phyloP scores from a whole-genome alignment of 2,888 invertebrate species.

The Ptychoptera albimana region DNA sequence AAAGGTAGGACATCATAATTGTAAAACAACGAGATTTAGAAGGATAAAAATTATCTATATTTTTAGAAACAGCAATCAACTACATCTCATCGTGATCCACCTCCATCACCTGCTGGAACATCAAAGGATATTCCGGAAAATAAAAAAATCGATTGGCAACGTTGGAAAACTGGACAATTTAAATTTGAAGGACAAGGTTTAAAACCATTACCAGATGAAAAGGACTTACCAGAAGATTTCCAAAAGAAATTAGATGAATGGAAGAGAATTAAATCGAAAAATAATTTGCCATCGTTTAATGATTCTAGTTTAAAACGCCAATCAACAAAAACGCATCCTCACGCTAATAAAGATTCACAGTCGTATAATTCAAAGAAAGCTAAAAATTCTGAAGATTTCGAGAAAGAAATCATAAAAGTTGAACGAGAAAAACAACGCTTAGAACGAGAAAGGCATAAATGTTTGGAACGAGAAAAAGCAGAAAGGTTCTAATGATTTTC shows the following conservation, averaged over 20 bases:
- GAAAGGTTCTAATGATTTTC: slow-evolving; percentile 18
- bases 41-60: not conserved
- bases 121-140: slow-evolving; percentile 23
- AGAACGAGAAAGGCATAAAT: slow-evolving; percentile 43
- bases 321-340: not conserved
- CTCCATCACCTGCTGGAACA: slow-evolving; percentile 15
- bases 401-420: slow-evolving; percentile 39
- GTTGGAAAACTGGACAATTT: slow-evolving; percentile 37
- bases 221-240: slow-evolving; percentile 66
- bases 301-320: slow-evolving; percentile 20
- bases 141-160: slow-evolving; percentile 42
- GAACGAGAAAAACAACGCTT: slow-evolving; percentile 43
- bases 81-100: slow-evolving; percentile 12
- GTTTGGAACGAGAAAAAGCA: slow-evolving; percentile 46
- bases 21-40: not conserved
- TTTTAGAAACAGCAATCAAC: slow-evolving; percentile 12
- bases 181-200: slow-evolving; percentile 29
- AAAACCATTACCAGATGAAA: slow-evolving; percentile 38
- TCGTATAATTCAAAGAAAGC: slow-evolving; percentile 26
- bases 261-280: slow-evolving; percentile 55
- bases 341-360: not conserved
- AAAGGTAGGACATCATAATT: slow-evolving; percentile 19
- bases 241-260: slow-evolving; percentile 72
- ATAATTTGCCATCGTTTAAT: slow-evolving; percentile 34
- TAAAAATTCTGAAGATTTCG: slow-evolving; percentile 39